Conservation (phyloP, 2,888 invertebrate species). For the Parnassius apollo region DNA sequence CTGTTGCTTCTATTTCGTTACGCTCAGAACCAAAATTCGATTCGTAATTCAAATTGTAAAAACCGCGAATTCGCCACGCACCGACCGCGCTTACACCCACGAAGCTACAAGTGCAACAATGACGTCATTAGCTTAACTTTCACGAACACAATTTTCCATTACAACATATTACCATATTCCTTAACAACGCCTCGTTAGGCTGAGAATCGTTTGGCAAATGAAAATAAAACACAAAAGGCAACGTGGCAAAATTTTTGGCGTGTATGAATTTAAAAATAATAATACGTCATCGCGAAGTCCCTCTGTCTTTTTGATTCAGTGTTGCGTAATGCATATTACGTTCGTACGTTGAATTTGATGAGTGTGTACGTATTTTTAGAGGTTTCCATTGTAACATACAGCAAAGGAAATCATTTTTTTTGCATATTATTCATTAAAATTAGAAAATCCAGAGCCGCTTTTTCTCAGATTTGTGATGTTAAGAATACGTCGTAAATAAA, state of each 20-base stretch:
- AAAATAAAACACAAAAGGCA: constrained; percentile 27
- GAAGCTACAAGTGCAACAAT: constrained; percentile 64
- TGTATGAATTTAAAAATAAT: constrained; percentile 76
- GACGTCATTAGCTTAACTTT: constrained; percentile 52
- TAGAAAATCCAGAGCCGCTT: no score
- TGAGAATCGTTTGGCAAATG: constrained; percentile 34
- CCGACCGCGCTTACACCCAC: constrained; percentile 61
- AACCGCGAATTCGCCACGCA: constrained; percentile 68
- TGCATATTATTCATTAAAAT: no score
- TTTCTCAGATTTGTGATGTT: no score
- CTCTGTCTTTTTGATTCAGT: constrained; percentile 70
- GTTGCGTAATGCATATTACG: constrained; percentile 61
- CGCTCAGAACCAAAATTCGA: constrained; percentile 50
- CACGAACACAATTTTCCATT: constrained; percentile 22
- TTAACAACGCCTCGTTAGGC: constrained; percentile 34
- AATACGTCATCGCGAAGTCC: constrained; percentile 66
- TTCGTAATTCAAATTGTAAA: constrained; percentile 66
- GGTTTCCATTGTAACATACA: constrained; percentile 47
- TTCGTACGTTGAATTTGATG: constrained; percentile 69
- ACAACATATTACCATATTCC: constrained; percentile 19
- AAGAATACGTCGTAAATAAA: no score
- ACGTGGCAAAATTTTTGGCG: constrained; percentile 39
- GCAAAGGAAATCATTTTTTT: not conserved
- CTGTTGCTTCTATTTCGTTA: constrained; percentile 41
- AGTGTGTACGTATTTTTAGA: constrained; percentile 37